phyloP scores from a whole-genome alignment of 2,888 invertebrate genomes.

The Abrostola tripartita region DNA sequence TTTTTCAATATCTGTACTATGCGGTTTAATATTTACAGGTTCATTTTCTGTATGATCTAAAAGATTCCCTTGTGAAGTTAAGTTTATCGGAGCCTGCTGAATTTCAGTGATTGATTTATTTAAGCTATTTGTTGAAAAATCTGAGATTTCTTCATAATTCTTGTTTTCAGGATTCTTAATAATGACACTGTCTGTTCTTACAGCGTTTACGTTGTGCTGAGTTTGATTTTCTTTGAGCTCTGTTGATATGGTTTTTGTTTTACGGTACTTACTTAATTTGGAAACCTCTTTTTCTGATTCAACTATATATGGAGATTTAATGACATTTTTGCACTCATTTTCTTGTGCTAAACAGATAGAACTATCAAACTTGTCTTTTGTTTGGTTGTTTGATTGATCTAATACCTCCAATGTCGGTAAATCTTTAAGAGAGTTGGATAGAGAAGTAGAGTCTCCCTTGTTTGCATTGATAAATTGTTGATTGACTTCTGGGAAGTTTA shows the following conservation, averaged over 20 bases:
- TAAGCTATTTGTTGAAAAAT: conserved; percentile 29
- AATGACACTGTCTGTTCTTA: conserved; percentile 83
- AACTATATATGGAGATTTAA: conserved; percentile 49
- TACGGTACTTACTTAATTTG: conserved; percentile 82
- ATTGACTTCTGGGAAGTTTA: conserved; percentile 85
- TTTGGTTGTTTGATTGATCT: conserved; percentile 52
- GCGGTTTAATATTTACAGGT: conserved; percentile 19
- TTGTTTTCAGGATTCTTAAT: conserved; percentile 85
- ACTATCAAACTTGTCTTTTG: conserved; percentile 38
- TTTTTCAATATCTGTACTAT: conserved; percentile 25
- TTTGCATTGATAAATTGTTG: conserved; percentile 86
- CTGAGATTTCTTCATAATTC: conserved; percentile 60
- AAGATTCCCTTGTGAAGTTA: conserved; percentile 60
- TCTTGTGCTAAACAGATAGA: conserved; percentile 33
- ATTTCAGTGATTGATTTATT: conserved; percentile 31
- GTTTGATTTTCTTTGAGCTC: conserved; percentile 54
- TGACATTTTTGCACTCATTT: conserved; percentile 26
- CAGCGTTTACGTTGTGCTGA: conserved; percentile 58
- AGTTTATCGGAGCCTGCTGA: conserved; percentile 63
- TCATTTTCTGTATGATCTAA: conserved; percentile 22
- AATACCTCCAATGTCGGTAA: conserved; percentile 62
- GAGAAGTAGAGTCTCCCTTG: conserved; percentile 68
- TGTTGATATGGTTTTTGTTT: conserved; percentile 63
- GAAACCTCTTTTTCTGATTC: conserved; percentile 71
- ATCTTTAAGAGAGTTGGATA: conserved; percentile 58